phyloP scores from a whole-genome alignment of 2,888 invertebrate species.

The Nezara viridula region DNA sequence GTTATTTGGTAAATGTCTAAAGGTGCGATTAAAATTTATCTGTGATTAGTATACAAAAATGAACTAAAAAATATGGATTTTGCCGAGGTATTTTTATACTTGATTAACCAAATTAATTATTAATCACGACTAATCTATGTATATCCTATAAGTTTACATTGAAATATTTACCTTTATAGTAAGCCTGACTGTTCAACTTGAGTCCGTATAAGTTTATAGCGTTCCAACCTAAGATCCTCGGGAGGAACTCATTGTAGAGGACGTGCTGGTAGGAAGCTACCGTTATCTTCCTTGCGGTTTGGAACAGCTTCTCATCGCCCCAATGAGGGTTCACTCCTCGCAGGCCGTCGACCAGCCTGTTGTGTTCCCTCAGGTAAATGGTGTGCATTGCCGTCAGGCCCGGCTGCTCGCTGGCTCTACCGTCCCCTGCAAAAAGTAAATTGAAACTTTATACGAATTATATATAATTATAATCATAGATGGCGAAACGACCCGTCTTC shows the following conservation, averaged over 20 bases:
- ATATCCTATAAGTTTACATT: no score
- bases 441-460: background rate
- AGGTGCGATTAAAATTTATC: no score
- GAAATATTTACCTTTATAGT: slow-evolving; percentile 80
- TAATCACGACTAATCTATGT: no score
- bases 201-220: slow-evolving; percentile 90
- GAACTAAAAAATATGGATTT: no score
- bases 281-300: slow-evolving; percentile 83
- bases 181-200: slow-evolving; percentile 85
- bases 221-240: slow-evolving; percentile 90
- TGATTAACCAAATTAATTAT: no score
- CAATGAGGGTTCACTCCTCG: slow-evolving; percentile 89
- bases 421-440: slow-evolving; percentile 76
- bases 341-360: slow-evolving; percentile 84
- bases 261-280: slow-evolving; percentile 86
- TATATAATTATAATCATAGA: no score
- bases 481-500: no score
- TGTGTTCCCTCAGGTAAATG: slow-evolving; percentile 90
- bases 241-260: slow-evolving; percentile 91
- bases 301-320: slow-evolving; percentile 88
- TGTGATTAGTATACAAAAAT: no score
- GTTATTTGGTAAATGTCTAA: no score
- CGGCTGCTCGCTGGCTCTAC: slow-evolving; percentile 93
- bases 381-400: slow-evolving; percentile 91
- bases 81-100: no score